Conservation (phyloP, 2,113 vertebrate genomes). For the Cavia porcellus region DNA sequence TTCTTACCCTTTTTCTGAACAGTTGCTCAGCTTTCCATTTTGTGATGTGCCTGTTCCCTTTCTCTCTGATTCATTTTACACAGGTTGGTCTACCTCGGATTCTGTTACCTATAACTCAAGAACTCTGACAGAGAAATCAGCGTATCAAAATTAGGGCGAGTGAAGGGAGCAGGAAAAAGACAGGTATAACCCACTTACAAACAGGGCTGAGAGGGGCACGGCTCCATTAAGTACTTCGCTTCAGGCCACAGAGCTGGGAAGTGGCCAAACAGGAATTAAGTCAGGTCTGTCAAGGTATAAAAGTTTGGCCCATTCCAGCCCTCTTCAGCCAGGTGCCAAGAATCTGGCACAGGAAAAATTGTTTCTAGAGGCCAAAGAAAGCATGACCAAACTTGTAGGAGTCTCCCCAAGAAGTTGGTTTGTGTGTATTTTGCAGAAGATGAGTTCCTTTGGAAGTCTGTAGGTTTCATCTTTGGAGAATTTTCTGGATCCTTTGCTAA, state of each 20-base stretch:
- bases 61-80: not conserved
- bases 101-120: conserved; percentile 47
- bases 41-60: accelerated
- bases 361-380: conserved; percentile 50
- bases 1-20: not conserved
- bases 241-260: not conserved
- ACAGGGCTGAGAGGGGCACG: not conserved
- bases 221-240: not conserved
- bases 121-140: not conserved
- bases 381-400: conserved; percentile 33
- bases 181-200: not conserved
- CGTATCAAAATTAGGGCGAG: not conserved
- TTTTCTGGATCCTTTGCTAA: not conserved
- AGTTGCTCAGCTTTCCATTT: not conserved
- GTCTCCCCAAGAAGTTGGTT: not conserved
- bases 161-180: not conserved
- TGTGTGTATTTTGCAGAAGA: not conserved
- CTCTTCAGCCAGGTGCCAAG: conserved; percentile 55
- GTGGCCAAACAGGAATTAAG: conserved; percentile 27
- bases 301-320: not conserved
- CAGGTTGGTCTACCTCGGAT: not conserved
- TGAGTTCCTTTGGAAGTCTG: not conserved
- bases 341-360: not conserved
- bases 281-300: not conserved
- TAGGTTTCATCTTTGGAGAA: not conserved